Evolutionary conservation across 2,888 invertebrate genomes (phyloP), one percentile per base, ranked within the genome.

Genomic region (Prosapia bicincta): DNA sequence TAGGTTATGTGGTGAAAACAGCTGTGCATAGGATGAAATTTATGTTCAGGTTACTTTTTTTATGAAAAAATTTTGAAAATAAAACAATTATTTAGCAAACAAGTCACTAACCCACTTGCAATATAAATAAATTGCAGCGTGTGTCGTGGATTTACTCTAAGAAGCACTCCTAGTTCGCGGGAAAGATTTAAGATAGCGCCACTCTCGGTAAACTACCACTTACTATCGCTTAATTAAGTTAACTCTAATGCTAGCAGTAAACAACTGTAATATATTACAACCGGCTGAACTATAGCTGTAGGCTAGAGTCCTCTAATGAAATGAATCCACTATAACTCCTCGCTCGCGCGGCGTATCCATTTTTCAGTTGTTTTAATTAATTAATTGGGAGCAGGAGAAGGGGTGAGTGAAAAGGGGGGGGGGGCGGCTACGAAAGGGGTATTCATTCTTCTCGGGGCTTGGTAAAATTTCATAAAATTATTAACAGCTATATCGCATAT

Each of bases 391-490:
- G 54, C n/a, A 20, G 25, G 66, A n/a, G 20, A 73, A 73, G 69
- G 72, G 73, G 73, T 73, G 67, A 67, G 38, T 38, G 54, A 54
- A 54, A 38, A 30, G 20, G 54, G 54, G 54, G 54, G 9, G 20
- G 54, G 54, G 54, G 54, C 20, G 20, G 20, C 54, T 54, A 54
- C 20, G 20, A 54, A 20, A 43, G 65, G 25, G 24, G 32, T 30
- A 26, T 43, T 54, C 26, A 73, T 73, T 73, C 73, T 73, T 73
- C 73, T 68, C 68, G 13, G 67, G 68, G 54, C 54, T 73, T 43
- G 73, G 73, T 73, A 68, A 73, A 73, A 73, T 73, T 73, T 73
- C 73, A 73, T 73, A 73, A 73, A 73, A 73, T 73, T 73, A 73
- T 73, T 73, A 73, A 73, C 68, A 73, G 73, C 26, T 0, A 68